These are phyloP conservation scores for Elgaria multicarinata DNA, from an alignment of 2,113 vertebrate species.

Conservation along the genomic window DNA sequence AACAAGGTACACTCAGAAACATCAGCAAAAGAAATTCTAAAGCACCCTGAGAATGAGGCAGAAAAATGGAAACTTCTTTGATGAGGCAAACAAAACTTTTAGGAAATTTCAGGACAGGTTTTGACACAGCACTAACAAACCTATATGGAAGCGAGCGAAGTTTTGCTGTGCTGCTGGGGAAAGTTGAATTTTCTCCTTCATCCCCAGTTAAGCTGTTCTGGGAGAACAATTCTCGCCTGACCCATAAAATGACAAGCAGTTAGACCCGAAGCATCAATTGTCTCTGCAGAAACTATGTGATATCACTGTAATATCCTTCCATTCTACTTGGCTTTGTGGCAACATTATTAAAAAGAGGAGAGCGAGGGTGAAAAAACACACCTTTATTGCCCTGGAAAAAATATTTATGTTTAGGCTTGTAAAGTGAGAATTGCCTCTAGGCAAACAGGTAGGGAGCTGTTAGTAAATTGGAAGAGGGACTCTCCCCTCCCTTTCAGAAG, in stretches of 20 bases:
- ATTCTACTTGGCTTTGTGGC: constrained; percentile 11
- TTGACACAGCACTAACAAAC: background rate
- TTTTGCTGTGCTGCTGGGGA: background rate
- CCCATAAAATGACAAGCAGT: constrained; percentile 15
- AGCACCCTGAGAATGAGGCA: background rate
- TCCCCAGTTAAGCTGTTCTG: background rate
- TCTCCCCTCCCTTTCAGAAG: background rate
- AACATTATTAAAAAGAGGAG: background rate
- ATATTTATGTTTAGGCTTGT: constrained; percentile 1
- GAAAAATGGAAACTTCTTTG: background rate
- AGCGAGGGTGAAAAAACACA: background rate
- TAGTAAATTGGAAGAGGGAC: background rate
- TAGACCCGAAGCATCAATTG: background rate
- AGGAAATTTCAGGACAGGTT: background rate
- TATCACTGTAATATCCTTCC: constrained; percentile 7
- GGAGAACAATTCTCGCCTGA: background rate
- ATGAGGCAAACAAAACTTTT: background rate
- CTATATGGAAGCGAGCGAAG: background rate
- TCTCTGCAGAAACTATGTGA: background rate
- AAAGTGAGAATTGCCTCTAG: background rate
- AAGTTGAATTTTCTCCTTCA: background rate
- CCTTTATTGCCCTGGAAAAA: background rate
- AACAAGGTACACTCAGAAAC: background rate
- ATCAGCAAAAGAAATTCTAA: background rate
- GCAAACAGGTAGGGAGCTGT: background rate